Conservation (phyloP, 92 coral and sea anemone species). For the Phenganax subtilis region DNA sequence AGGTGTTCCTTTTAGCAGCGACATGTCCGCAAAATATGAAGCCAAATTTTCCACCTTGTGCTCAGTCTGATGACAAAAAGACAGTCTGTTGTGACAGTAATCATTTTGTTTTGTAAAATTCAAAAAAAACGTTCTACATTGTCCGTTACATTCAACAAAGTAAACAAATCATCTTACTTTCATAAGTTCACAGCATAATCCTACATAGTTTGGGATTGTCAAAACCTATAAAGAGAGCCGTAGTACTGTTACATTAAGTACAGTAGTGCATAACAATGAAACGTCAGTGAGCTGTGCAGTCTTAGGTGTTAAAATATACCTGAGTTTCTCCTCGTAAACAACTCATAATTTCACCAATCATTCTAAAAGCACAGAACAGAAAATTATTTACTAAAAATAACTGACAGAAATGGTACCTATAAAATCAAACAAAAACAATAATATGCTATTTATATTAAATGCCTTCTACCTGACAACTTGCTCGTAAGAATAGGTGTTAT, state of each 20-base stretch:
- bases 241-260: not conserved
- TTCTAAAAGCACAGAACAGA: constrained; percentile 47
- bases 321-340: constrained; percentile 87
- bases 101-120: not conserved
- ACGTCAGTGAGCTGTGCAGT: too few species aligned
- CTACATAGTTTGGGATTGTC: constrained; percentile 81
- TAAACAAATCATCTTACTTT: constrained; percentile 60
- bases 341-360: constrained; percentile 99
- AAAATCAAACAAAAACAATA: not conserved
- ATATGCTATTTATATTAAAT: not conserved
- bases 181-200: constrained; percentile 67
- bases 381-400: not conserved
- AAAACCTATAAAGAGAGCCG: constrained; percentile 55
- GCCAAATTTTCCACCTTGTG: constrained; percentile 74
- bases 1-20: constrained; percentile 71
- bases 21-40: constrained; percentile 78
- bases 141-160: too few species aligned
- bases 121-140: not conserved
- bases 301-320: constrained; percentile 40
- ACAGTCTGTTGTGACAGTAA: not conserved
- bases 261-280: too few species aligned
- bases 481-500: constrained; percentile 88
- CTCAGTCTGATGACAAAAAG: constrained; percentile 56
- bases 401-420: not conserved
- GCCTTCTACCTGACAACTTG: constrained; percentile 79